Evolutionary conservation across 2,113 vertebrate genomes (phyloP).

Genomic region (Saguinus midas): DNA sequence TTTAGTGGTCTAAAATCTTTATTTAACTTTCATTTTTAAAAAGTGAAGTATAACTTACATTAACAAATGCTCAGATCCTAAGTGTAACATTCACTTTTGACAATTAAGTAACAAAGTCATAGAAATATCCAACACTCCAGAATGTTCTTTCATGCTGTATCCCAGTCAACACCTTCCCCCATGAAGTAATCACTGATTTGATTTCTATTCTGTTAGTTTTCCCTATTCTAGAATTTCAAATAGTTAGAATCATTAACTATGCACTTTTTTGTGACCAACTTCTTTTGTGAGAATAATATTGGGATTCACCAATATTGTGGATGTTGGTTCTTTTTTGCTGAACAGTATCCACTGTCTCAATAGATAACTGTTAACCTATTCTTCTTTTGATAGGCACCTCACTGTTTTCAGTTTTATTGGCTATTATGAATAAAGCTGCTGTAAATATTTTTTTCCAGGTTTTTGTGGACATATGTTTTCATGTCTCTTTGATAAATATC

Average conservation of each 20-base stretch:
- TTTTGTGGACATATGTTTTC: slow-evolving; percentile 7
- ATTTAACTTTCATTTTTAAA: slow-evolving; percentile 1
- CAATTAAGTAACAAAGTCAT: neutral
- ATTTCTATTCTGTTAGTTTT: neutral
- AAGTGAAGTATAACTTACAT: neutral
- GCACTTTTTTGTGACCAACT: neutral
- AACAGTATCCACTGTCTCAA: neutral
- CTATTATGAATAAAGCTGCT: neutral
- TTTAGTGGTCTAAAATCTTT: neutral
- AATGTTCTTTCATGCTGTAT: slow-evolving; percentile 17
- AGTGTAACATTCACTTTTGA: neutral
- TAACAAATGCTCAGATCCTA: slow-evolving; percentile 14
- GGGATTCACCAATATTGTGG: neutral
- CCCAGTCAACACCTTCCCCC: neutral
- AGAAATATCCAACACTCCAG: neutral
- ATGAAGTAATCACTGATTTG: neutral
- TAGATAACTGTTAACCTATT: neutral
- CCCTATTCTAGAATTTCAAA: neutral
- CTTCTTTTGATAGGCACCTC: neutral
- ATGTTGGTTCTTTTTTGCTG: neutral
- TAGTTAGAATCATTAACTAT: neutral
- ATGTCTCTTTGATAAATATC: neutral
- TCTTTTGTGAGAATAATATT: neutral
- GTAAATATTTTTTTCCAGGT: neutral
- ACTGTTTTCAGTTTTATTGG: neutral